Evolutionary conservation across 2,113 vertebrate genomes (phyloP).

Genomic region (Chrysemys picta): DNA sequence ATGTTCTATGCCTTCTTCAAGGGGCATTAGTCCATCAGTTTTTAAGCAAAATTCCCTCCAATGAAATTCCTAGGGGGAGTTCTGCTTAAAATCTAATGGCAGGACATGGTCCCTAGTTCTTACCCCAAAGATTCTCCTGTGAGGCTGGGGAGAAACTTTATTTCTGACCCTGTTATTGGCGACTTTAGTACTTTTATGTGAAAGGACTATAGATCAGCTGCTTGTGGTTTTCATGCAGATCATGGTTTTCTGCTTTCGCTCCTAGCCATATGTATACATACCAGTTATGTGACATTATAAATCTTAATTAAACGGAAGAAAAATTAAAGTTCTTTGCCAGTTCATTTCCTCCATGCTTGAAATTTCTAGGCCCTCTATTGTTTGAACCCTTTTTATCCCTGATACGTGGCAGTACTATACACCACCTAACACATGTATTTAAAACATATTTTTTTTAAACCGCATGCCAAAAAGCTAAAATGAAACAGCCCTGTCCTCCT

Average conservation of each 20-base stretch:
- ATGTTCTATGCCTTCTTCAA: neutral
- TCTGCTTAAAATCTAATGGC: neutral
- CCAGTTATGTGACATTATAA: neutral
- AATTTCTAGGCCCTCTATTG: constrained; percentile 25
- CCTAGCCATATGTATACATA: neutral
- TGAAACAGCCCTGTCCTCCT: neutral
- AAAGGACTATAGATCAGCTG: neutral
- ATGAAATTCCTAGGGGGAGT: neutral
- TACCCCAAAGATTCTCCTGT: accelerated
- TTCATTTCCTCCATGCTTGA: constrained; percentile 25
- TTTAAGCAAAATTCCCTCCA: neutral
- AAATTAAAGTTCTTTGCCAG: neutral
- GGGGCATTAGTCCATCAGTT: neutral
- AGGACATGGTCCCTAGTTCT: neutral
- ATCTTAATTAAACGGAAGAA: constrained; percentile 20
- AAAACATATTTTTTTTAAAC: neutral
- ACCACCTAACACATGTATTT: neutral
- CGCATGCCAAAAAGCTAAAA: constrained; percentile 2
- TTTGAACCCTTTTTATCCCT: constrained; percentile 5
- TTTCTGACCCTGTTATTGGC: neutral
- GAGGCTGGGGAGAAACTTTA: neutral
- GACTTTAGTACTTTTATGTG: neutral
- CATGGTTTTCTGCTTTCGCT: neutral
- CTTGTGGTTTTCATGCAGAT: neutral
- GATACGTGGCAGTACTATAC: neutral